phyloP scores from a whole-genome alignment of 2,797 vertebrate species.

The Sciurus vulgaris region DNA sequence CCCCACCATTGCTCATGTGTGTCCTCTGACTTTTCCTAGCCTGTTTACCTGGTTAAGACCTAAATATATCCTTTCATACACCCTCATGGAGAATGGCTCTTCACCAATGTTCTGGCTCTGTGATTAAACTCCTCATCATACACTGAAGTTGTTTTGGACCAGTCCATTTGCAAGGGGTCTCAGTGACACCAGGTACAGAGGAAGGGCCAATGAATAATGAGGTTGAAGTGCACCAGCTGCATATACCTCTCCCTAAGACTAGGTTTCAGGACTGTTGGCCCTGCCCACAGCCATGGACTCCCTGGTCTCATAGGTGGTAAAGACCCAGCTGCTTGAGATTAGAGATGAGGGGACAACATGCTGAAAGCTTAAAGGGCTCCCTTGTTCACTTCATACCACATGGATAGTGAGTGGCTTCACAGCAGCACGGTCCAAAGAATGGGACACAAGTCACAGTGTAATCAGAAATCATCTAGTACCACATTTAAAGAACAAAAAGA shows the following conservation, averaged over 20 bases:
- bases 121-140: accelerated
- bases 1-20: not conserved
- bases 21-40: not conserved
- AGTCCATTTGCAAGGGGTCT: not conserved
- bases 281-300: not conserved
- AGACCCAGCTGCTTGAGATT: not conserved
- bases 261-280: not conserved
- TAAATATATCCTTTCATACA: not conserved
- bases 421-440: too few relatives aligned
- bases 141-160: not conserved
- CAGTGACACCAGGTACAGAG: not conserved
- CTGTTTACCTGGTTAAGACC: not conserved
- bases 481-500: not conserved
- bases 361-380: not conserved
- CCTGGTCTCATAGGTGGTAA: not conserved
- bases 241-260: not conserved
- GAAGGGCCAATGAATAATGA: not conserved
- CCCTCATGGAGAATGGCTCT: not conserved
- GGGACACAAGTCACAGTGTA: not conserved
- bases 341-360: not conserved
- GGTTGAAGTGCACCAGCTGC: not conserved
- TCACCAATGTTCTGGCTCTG: not conserved
- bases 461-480: not conserved
- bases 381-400: not conserved
- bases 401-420: not conserved